Evolutionary conservation across 2,797 vertebrate species (phyloP), one percentile per base, ranked within the genome.

Genomic region (Anomalospiza imberbis): DNA sequence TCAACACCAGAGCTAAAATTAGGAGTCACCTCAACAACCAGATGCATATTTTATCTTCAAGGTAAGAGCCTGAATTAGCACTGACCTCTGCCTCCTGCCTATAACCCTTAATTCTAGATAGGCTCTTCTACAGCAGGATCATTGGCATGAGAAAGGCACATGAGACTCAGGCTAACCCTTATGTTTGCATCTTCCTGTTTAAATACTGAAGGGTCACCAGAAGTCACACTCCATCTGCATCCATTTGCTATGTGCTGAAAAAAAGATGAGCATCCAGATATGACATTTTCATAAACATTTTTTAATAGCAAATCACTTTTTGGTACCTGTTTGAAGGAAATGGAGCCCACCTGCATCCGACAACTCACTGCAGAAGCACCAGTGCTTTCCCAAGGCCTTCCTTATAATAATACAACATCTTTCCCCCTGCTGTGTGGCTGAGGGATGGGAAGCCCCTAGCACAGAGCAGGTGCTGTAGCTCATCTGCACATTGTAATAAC

Each of bases 1-100:
- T 94, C 91, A 94, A 91, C 65, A 82, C 62, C 67, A 72, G 92
- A 66, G 76, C 65, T 92, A 96, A 91, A 90, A 87, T 95, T 95
- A 89, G 84, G 71, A 89, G 34, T 65, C 78, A 93, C 25, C 88
- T 95, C 76, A 92, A 93, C 77, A 91, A 89, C 44, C 54, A 93
- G 67, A 90, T 2, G n/a, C 54, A 47, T 89, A 66, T 95, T 91
- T 91, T 88, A 78, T 92, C 62, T 84, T 82, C 81, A 88, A 57
- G 51, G 61, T 89, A 77, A 34, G 62, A 91, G 53, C 60, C 40
- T 68, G 13, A 81, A 94, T 96, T 91, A 96, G 73, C 63, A 71
- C 60, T 71, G 50, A 83, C 42, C 74, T 89, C 78, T 92, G 45
- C 57, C 74, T 89, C 48, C 65, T 91, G n/a, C 84, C 76, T 58